Conservation (phyloP, 2,113 vertebrate species). For the Piaya cayana region DNA sequence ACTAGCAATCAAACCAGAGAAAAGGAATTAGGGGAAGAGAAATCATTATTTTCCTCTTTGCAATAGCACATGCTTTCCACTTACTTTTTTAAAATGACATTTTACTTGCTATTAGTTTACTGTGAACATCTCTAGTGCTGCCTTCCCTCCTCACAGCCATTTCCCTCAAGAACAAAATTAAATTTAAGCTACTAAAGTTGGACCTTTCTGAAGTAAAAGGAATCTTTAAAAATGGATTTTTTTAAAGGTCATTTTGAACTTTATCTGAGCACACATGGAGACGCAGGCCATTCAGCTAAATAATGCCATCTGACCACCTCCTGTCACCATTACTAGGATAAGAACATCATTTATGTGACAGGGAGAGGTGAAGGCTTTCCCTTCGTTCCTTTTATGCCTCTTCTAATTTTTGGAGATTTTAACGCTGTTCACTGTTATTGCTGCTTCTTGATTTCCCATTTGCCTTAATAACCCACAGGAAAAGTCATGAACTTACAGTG, state of each 20-base stretch:
- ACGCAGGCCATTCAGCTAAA: conserved; percentile 54
- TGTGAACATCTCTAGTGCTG: not conserved
- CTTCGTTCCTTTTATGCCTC: not conserved
- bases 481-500: not conserved
- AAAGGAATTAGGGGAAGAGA: not conserved
- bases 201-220: conserved; percentile 67
- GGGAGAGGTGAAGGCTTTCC: not conserved
- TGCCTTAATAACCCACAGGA: not conserved
- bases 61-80: conserved; percentile 22
- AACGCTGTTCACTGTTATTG: not conserved
- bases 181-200: conserved; percentile 69
- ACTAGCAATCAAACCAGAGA: conserved; percentile 44
- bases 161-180: conserved; percentile 68
- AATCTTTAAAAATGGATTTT: conserved; percentile 77
- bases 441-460: not conserved
- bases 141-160: not conserved
- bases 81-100: conserved; percentile 57
- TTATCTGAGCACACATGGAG: conserved; percentile 50
- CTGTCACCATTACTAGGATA: conserved; percentile 58
- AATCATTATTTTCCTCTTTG: conserved; percentile 43
- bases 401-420: not conserved
- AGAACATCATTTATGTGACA: conserved; percentile 48
- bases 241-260: conserved; percentile 76
- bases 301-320: conserved; percentile 65
- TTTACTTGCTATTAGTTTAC: conserved; percentile 61